A percentile compares a stretch with the other conserved stretches of the same genome.
Evolutionary conservation across 2,888 invertebrate genomes (phyloP).

Genomic region (Noctua fimbriata): DNA sequence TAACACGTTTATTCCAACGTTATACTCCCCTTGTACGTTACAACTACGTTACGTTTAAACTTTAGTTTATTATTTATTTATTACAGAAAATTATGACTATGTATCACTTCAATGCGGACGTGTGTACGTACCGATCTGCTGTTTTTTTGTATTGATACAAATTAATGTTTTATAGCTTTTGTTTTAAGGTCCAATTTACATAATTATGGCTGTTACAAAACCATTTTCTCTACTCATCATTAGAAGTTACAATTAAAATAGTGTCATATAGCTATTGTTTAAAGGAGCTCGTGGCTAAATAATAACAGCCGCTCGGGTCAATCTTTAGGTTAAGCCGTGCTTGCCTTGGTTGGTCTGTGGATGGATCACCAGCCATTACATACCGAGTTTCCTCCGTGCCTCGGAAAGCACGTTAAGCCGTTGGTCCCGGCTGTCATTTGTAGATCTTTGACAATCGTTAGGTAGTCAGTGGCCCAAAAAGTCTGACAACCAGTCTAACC

Average conservation of each 20-base stretch:
- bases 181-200: not conserved
- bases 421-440: too few species aligned
- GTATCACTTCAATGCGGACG: constrained; percentile 50
- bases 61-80: constrained; percentile 20
- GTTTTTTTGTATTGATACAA: constrained; percentile 3
- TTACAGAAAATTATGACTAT: constrained; percentile 38
- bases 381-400: too few species aligned
- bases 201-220: not conserved
- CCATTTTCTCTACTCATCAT: not conserved
- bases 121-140: constrained; percentile 3
- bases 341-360: too few species aligned
- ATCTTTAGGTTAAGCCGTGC: too few species aligned
- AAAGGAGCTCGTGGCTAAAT: too few species aligned
- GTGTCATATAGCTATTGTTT: too few species aligned
- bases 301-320: too few species aligned
- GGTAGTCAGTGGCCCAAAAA: too few species aligned
- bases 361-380: too few species aligned
- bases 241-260: not conserved
- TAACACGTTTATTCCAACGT: constrained; percentile 4
- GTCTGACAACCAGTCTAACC: too few species aligned
- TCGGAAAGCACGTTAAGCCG: too few species aligned
- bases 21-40: constrained; percentile 17
- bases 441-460: too few species aligned
- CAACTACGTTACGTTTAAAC: constrained; percentile 19
- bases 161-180: not conserved